Base-by-base conservation (phyloP, 2,888 invertebrate genomes). In the Cremastinae sp. region DNA sequence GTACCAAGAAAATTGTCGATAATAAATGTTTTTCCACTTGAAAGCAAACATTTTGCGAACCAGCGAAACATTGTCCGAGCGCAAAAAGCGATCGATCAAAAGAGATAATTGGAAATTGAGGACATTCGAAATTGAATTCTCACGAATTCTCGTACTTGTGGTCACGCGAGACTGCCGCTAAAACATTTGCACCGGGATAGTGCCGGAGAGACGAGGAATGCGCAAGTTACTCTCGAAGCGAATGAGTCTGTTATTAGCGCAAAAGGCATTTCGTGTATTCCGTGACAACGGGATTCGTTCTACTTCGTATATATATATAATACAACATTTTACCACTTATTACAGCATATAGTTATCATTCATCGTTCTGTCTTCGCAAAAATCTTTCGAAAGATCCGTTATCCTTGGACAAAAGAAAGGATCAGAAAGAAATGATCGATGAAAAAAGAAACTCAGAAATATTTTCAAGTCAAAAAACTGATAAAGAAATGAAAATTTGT, bases 221-320 rank as follows among this genome's bases (percentile, higher is more conserved):
- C 71, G 65, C 47, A 55, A 66, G 75, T 62, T 66, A 35, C 55
- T 58, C 56, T 58, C 74, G 47, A 59, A 66, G 65, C 56, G 61
- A 66, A 61, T 66, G 56, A 59, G 51, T 65, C 58, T 58, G 66
- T 61, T 45, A 74, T 74, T 74, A 74, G 59, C 56, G 22, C 64
- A 41, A 45, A n/a, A n/a, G 58, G 68, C 74, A 55, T 74, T 74
- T 74, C 56, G 68, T 49, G 47, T 55, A 61, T 71, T 62, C 49
- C 71, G 61, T 49, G 75, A 75, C 70, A 65, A 65, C 61, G 71
- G 37, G 64, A 75, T 71, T 45, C 71, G 43, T 35, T 62, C 70
- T 49, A 55, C 59, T 59, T 64, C 61, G 61, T 61, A 47, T 61
- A n/a, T n/a, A n/a, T n/a, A n/a, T n/a, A n/a, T n/a, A n/a, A n/a